Conservation (phyloP, 2,797 vertebrate species). For the Brachymystax lenok region DNA sequence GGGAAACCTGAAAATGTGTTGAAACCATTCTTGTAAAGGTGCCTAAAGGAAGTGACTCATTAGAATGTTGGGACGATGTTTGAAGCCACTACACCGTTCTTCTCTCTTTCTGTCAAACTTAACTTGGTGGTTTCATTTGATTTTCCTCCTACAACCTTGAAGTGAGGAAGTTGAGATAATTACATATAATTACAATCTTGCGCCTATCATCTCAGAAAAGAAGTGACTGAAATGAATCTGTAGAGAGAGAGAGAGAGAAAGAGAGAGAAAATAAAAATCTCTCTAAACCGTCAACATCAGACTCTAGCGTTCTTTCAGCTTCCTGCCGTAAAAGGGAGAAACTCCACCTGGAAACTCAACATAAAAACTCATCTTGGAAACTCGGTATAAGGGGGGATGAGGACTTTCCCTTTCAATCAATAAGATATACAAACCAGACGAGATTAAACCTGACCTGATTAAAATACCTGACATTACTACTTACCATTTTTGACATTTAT, state of each 20-base stretch:
- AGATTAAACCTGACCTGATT: not conserved
- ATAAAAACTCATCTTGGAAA: not conserved
- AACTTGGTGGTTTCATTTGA: not conserved
- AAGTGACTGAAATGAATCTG: slow-evolving; percentile 13
- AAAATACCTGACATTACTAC: not conserved
- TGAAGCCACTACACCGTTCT: not conserved
- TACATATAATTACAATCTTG: slow-evolving; percentile 2
- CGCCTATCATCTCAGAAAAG: not conserved
- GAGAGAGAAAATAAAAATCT: slow-evolving; percentile 10
- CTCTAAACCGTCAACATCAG: slow-evolving; percentile 32
- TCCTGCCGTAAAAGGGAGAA: slow-evolving; percentile 18
- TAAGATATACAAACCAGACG: no score
- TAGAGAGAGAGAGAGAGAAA: not conserved
- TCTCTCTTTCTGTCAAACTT: not conserved
- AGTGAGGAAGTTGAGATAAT: slow-evolving; percentile 4
- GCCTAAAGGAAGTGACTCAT: not conserved
- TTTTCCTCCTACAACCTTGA: not conserved
- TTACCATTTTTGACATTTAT: not conserved
- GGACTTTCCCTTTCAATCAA: not conserved
- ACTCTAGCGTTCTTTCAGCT: slow-evolving; percentile 33
- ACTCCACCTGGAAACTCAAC: slow-evolving; percentile 30
- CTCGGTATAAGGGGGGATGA: not conserved
- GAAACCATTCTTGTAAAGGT: not conserved
- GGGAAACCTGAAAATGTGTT: not conserved
- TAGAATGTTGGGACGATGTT: not conserved